phyloP scores from a whole-genome alignment of 2,888 invertebrate genomes.

The Stenodema calcarata region DNA sequence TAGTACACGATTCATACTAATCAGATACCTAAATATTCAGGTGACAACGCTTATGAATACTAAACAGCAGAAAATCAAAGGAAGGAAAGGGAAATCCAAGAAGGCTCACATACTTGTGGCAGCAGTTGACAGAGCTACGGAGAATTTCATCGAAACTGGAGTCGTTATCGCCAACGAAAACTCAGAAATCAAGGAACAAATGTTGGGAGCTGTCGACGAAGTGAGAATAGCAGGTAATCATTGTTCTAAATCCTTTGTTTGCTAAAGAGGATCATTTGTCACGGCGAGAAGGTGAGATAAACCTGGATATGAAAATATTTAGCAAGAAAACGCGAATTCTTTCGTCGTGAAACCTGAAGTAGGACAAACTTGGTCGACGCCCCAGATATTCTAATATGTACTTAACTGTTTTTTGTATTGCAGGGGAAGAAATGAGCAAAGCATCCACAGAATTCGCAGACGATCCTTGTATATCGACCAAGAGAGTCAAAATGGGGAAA shows the following conservation, averaged over 20 bases:
- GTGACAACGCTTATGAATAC: conserved; percentile 30
- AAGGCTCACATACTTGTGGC: conserved; percentile 12
- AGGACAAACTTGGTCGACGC: neutral
- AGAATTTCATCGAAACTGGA: conserved; percentile 27
- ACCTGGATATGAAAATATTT: neutral
- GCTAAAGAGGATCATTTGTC: neutral
- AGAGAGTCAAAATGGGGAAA: conserved; percentile 13
- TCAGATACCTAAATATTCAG: neutral
- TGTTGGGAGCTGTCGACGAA: conserved; percentile 11
- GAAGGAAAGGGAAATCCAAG: conserved; percentile 18
- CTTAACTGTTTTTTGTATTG: neutral
- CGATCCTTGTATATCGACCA: conserved; percentile 8
- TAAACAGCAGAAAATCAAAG: neutral
- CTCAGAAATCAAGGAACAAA: conserved; percentile 7
- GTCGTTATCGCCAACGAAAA: conserved; percentile 15
- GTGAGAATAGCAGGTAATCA: conserved; percentile 12
- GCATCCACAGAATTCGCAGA: conserved; percentile 1
- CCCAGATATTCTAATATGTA: too few species aligned
- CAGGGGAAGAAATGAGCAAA: conserved; percentile 26
- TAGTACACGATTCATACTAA: too few species aligned
- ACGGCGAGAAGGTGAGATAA: neutral
- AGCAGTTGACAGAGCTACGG: neutral
- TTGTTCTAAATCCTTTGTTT: neutral
- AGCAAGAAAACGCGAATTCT: neutral
- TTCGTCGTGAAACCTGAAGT: neutral